These are phyloP conservation scores for Protonibea diacanthus DNA, from an alignment of 2,797 vertebrate species.

Conservation along the genomic window DNA sequence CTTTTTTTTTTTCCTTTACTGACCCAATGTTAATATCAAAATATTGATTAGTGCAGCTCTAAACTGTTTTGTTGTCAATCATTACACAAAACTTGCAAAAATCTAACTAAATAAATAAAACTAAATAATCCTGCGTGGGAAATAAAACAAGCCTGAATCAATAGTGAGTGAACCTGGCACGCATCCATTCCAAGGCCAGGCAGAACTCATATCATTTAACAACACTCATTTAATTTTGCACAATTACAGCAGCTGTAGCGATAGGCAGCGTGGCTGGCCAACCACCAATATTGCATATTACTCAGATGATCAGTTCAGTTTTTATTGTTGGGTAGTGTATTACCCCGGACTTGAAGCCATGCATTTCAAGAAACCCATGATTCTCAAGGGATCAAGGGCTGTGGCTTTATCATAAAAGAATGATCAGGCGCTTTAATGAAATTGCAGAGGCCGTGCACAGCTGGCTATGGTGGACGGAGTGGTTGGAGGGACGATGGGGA, in stretches of 20 bases:
- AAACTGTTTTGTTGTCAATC: slow-evolving; percentile 15
- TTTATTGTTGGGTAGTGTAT: slow-evolving; percentile 59
- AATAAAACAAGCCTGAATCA: slow-evolving; percentile 53
- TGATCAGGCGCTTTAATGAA: slow-evolving; percentile 75
- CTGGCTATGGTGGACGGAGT: slow-evolving; percentile 66
- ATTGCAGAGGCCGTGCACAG: slow-evolving; percentile 70
- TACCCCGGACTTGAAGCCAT: slow-evolving; percentile 28
- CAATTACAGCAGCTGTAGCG: slow-evolving; percentile 62
- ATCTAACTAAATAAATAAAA: slow-evolving; percentile 20
- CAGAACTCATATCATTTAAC: slow-evolving; percentile 64
- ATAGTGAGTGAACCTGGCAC: slow-evolving; percentile 50
- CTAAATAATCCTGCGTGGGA: slow-evolving; percentile 22
- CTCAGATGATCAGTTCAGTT: slow-evolving; percentile 51
- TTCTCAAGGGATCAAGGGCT: slow-evolving; percentile 44
- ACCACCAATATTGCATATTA: slow-evolving; percentile 54
- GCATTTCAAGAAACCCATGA: slow-evolving; percentile 44
- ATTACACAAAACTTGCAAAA: slow-evolving; percentile 17
- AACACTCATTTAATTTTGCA: slow-evolving; percentile 68
- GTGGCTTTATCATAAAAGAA: slow-evolving; percentile 60
- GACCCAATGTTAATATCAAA: not conserved
- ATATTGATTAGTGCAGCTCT: slow-evolving; percentile 15
- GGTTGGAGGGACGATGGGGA: slow-evolving; percentile 18
- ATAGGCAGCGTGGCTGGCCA: slow-evolving; percentile 33
- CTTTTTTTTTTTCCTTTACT: not conserved
- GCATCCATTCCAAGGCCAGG: slow-evolving; percentile 31